These are phyloP conservation scores for Ricordea florida DNA, from an alignment of 92 coral and sea anemone genomes.

Conservation along the genomic window DNA sequence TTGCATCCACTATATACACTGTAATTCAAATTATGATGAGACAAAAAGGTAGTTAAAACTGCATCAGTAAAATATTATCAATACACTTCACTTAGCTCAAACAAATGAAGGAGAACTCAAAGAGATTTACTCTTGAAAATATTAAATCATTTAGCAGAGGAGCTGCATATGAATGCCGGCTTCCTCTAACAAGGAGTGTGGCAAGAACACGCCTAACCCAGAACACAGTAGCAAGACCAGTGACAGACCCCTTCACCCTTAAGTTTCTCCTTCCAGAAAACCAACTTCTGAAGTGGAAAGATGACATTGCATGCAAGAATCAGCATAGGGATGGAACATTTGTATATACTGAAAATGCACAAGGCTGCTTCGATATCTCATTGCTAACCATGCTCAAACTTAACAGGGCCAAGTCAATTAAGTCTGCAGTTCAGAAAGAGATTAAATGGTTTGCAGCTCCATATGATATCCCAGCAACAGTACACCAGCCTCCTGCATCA, in stretches of 20 bases:
- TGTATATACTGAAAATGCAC: constrained; percentile 25
- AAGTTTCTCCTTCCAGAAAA: constrained; percentile 31
- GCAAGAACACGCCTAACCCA: neutral
- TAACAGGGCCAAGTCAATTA: constrained; percentile 35
- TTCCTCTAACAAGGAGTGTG: constrained; percentile 25
- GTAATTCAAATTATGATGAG: no score
- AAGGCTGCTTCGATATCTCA: constrained; percentile 28
- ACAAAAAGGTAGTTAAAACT: no score
- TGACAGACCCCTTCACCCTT: constrained; percentile 50
- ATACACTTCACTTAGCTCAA: constrained; percentile 10
- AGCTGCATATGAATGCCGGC: constrained; percentile 44
- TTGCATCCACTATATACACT: no score
- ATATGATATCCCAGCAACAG: constrained; percentile 25
- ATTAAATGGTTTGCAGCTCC: constrained; percentile 46
- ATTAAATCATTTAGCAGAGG: constrained; percentile 37
- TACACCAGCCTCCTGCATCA: constrained; percentile 29
- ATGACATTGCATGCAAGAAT: constrained; percentile 10
- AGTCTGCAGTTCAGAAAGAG: constrained; percentile 48
- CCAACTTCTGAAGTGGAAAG: constrained; percentile 39
- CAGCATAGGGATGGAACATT: constrained; percentile 4
- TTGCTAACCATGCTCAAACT: constrained; percentile 43
- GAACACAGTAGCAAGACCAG: constrained; percentile 9
- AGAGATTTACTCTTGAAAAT: constrained; percentile 6
- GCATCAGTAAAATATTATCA: no score
- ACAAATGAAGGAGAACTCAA: constrained; percentile 38